A percentile compares a stretch with the other conserved stretches of the same genome.
These are phyloP conservation scores for Paragorgia papillata DNA, from an alignment of 92 coral and sea anemone species.

Conservation along the genomic window DNA sequence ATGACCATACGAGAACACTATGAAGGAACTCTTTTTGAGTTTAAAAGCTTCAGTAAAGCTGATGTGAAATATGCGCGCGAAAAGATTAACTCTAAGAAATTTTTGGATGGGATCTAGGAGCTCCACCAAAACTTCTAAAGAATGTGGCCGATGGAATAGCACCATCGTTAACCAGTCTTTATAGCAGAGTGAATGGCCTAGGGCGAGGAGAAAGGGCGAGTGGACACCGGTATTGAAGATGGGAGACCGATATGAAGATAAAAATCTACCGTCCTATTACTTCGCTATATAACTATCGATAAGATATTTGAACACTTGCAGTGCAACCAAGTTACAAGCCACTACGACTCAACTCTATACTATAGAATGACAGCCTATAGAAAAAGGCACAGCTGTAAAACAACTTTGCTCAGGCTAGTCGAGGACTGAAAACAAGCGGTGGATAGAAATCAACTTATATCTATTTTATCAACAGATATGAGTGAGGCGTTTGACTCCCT, in stretches of 20 bases:
- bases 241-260: conserved; percentile 43
- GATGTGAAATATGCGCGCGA: conserved; percentile 56
- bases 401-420: conserved; percentile 53
- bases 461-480: conserved; percentile 51
- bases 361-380: conserved; percentile 53
- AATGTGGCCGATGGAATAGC: conserved; percentile 52
- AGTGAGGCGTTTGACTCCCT: conserved; percentile 61
- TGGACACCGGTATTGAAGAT: conserved; percentile 52
- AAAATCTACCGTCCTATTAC: conserved; percentile 60
- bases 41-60: conserved; percentile 37
- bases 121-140: conserved; percentile 54
- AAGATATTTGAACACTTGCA: conserved; percentile 59
- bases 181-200: conserved; percentile 57
- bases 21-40: conserved; percentile 30
- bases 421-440: conserved; percentile 56
- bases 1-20: conserved; percentile 9
- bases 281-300: conserved; percentile 45
- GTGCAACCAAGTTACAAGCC: conserved; percentile 47
- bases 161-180: conserved; percentile 54
- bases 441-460: conserved; percentile 52
- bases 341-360: conserved; percentile 47
- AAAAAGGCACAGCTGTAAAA: conserved; percentile 57
- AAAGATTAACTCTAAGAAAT: conserved; percentile 47
- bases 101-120: conserved; percentile 52
- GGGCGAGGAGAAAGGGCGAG: conserved; percentile 51